These are phyloP conservation scores for Echinarachnius parma DNA, from an alignment of 53 echinoderm and acorn worm genomes.

Conservation along the genomic window DNA sequence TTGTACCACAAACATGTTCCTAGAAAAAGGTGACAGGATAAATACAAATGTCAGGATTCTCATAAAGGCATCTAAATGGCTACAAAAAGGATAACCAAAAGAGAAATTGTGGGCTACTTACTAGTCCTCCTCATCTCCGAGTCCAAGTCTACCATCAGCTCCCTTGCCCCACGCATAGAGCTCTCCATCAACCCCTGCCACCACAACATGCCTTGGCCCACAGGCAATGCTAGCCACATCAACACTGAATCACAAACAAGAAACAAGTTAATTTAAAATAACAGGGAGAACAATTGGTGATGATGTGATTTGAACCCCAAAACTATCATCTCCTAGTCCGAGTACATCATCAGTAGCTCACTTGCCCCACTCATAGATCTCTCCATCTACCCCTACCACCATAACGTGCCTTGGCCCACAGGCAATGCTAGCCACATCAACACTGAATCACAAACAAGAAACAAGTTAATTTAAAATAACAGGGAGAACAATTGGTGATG, in stretches of 20 bases:
- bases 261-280: no score
- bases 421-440: slow-evolving; percentile 84
- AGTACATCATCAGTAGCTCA: slow-evolving; percentile 82
- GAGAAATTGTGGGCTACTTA: slow-evolving; percentile 17
- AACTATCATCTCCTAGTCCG: slow-evolving; percentile 91
- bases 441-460: slow-evolving; percentile 48
- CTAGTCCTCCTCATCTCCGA: slow-evolving; percentile 74
- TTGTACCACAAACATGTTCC: no score
- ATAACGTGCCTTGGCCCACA: slow-evolving; percentile 96
- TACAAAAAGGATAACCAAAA: no score
- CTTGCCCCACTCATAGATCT: slow-evolving; percentile 91
- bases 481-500: no score
- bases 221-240: slow-evolving; percentile 81
- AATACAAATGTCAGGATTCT: no score
- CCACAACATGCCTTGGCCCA: slow-evolving; percentile 85
- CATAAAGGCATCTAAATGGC: no score
- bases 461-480: no score
- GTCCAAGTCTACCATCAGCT: slow-evolving; percentile 74
- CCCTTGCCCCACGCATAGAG: slow-evolving; percentile 84
- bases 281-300: no score
- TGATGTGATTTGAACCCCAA: no score
- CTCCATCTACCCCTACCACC: slow-evolving; percentile 89
- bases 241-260: slow-evolving; percentile 45
- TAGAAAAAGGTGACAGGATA: no score
- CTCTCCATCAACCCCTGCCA: slow-evolving; percentile 79